Conservation (phyloP, 64 coral and sea anemone genomes). For the Actinia equina region DNA sequence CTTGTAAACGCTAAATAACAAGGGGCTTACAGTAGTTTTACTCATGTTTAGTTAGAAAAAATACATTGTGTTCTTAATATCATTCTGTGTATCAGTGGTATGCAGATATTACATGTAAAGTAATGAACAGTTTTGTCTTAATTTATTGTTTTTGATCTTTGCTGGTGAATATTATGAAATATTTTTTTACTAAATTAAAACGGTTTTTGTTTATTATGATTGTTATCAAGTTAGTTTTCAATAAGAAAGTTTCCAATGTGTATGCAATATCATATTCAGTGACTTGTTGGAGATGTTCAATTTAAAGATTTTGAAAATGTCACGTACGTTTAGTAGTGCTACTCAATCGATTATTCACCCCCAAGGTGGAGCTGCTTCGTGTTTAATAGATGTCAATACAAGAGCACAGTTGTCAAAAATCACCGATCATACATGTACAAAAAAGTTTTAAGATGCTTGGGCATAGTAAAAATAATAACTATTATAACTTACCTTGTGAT, state of each 20-base stretch:
- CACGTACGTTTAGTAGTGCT: neutral
- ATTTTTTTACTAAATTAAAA: neutral
- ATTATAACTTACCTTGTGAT: neutral
- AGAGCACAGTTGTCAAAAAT: neutral
- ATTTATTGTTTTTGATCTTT: neutral
- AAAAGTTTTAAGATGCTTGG: neutral
- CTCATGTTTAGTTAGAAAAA: neutral
- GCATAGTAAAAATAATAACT: neutral
- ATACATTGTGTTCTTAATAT: neutral
- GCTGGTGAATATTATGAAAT: neutral
- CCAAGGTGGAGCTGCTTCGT: neutral
- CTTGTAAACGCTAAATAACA: neutral
- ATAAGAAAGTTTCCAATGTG: neutral
- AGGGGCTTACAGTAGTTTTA: neutral
- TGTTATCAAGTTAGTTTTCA: neutral
- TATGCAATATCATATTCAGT: neutral
- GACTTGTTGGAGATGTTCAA: neutral
- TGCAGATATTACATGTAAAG: neutral
- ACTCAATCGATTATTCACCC: neutral
- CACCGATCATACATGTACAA: neutral
- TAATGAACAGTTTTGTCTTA: neutral
- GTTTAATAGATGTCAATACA: neutral
- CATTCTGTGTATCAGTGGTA: neutral
- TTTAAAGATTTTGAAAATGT: slow-evolving; percentile 15
- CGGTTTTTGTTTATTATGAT: neutral